These are phyloP conservation scores for Acanthurus leucopareius DNA, from an alignment of 2,797 vertebrate species.

Conservation along the genomic window DNA sequence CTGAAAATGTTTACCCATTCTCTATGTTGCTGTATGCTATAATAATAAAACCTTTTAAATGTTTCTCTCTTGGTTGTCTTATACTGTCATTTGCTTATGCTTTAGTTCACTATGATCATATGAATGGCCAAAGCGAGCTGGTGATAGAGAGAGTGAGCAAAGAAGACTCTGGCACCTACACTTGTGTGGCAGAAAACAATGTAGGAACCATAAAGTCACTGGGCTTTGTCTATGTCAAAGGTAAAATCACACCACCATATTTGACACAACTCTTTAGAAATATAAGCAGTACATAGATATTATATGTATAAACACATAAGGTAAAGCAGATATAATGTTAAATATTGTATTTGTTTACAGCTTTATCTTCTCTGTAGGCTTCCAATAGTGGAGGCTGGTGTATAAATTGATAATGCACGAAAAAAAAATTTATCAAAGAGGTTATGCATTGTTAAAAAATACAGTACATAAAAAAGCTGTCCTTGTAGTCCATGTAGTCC, in stretches of 20 bases:
- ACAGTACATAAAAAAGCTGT: not conserved
- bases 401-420: not conserved
- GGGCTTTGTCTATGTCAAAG: conserved; percentile 95
- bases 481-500: too few relatives aligned
- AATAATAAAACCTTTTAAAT: not conserved
- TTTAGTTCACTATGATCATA: conserved; percentile 88
- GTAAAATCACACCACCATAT: conserved; percentile 69
- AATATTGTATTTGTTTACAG: not conserved
- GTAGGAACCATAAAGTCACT: conserved; percentile 93
- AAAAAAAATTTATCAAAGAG: not conserved
- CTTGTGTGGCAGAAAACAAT: conserved; percentile 92
- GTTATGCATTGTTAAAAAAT: not conserved
- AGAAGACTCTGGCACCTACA: conserved; percentile 93
- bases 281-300: not conserved
- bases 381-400: not conserved
- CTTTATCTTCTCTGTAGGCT: not conserved
- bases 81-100: not conserved
- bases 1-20: not conserved
- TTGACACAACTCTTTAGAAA: too few relatives aligned
- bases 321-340: not conserved
- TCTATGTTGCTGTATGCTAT: not conserved
- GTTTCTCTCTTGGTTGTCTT: not conserved
- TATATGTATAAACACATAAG: not conserved
- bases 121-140: conserved; percentile 91
- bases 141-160: conserved; percentile 92